Percentiles rank a stretch among this genome's conserved stretches.
Conservation (phyloP, 2,797 vertebrate species). For the Macropus fuliginosus region DNA sequence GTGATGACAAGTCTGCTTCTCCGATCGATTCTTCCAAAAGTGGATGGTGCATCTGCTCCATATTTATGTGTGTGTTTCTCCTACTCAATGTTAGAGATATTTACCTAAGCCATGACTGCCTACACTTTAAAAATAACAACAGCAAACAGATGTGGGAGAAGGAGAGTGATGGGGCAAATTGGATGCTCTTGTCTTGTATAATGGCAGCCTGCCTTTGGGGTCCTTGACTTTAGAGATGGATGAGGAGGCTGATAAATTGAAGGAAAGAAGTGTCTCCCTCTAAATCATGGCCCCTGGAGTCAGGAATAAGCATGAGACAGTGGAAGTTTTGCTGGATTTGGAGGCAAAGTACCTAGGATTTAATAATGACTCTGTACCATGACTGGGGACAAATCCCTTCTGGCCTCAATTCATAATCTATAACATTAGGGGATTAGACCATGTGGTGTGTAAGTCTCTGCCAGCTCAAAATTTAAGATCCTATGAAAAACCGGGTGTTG, state of each 20-base stretch:
- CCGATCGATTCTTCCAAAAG: slow-evolving; percentile 34
- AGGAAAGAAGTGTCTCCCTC: background rate
- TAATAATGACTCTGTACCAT: background rate
- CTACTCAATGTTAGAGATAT: slow-evolving; percentile 12
- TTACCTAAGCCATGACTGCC: slow-evolving; percentile 15
- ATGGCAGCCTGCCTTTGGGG: background rate
- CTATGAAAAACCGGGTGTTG: background rate
- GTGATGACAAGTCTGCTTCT: slow-evolving; percentile 44
- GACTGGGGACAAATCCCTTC: background rate
- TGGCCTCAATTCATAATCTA: background rate
- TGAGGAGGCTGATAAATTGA: background rate
- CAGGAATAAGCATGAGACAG: background rate
- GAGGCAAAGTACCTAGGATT: background rate
- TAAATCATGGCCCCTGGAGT: background rate
- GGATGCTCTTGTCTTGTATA: background rate
- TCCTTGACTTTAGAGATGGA: background rate
- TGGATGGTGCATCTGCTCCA: slow-evolving; percentile 45
- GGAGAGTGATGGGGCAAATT: background rate
- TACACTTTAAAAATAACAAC: background rate
- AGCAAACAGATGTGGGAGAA: background rate
- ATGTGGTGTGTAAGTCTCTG: background rate
- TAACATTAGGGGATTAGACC: background rate
- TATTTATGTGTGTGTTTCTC: slow-evolving; percentile 15
- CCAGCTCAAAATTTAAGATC: background rate
- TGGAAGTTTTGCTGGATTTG: background rate